phyloP scores from a whole-genome alignment of 1,140 invertebrate genomes.

The Hyles vespertilio region DNA sequence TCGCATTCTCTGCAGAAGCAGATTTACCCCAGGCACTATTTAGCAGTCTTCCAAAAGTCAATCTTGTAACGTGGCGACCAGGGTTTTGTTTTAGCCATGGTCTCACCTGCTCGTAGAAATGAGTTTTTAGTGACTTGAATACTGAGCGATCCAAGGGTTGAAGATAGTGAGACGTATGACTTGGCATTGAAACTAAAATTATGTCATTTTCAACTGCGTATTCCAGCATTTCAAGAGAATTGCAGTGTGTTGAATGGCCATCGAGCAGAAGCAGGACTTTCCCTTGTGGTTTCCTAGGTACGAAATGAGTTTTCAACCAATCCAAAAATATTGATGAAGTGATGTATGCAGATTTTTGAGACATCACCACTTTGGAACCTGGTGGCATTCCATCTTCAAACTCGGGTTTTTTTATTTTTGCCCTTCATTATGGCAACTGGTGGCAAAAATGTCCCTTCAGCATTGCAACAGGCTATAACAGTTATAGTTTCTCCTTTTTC shows the following conservation, averaged over 20 bases:
- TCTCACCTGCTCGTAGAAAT: too few species aligned
- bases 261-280: slow-evolving; percentile 11
- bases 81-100: too few species aligned
- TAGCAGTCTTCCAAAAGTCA: too few species aligned
- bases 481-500: slow-evolving; percentile 55
- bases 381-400: slow-evolving; percentile 40
- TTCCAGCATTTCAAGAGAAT: slow-evolving; percentile 16
- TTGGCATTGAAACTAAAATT: slow-evolving; percentile 16
- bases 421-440: slow-evolving; percentile 37
- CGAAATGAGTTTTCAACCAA: slow-evolving; percentile 17
- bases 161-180: slow-evolving; percentile 31
- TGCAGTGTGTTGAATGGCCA: slow-evolving; percentile 14
- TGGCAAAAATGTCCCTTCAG: slow-evolving; percentile 37
- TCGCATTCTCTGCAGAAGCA: too few species aligned
- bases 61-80: too few species aligned
- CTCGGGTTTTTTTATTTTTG: slow-evolving; percentile 46
- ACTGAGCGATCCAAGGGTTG: too few species aligned
- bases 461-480: slow-evolving; percentile 53
- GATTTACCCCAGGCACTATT: too few species aligned
- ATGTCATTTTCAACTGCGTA: slow-evolving; percentile 14
- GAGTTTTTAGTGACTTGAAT: too few species aligned
- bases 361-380: slow-evolving; percentile 44
- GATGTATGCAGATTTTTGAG: slow-evolving; percentile 47
- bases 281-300: slow-evolving; percentile 12
- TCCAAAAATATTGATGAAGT: slow-evolving; percentile 50